Conservation (phyloP, 2,888 invertebrate species). For the Crepidodera aurea region DNA sequence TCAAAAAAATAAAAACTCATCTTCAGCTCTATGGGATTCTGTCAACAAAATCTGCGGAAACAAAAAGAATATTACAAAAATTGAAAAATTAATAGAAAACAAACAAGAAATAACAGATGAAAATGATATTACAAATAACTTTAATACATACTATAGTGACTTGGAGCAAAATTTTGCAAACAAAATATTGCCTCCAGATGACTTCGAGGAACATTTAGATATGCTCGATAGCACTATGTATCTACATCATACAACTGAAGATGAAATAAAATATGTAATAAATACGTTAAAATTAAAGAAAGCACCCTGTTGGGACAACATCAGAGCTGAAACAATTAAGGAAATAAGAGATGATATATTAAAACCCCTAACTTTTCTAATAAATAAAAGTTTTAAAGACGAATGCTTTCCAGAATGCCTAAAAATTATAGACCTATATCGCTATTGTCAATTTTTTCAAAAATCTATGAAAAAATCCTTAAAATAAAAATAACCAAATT, state of each 20-base stretch:
- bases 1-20: neutral
- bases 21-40: neutral
- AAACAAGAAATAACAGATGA: neutral
- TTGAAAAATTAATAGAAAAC: neutral
- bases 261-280: neutral
- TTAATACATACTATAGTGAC: neutral
- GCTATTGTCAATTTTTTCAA: too few species aligned
- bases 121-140: neutral
- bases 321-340: neutral
- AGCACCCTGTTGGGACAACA: neutral
- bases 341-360: neutral
- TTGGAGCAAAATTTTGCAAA: neutral
- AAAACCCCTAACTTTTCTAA: neutral
- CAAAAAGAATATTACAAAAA: neutral
- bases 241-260: neutral
- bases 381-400: neutral
- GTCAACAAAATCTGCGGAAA: neutral
- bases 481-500: too few species aligned
- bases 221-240: neutral
- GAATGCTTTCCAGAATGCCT: neutral
- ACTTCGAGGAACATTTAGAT: neutral
- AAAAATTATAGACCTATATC: too few species aligned
- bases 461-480: too few species aligned
- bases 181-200: neutral
- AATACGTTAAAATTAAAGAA: neutral